Evolutionary conservation across 2,888 invertebrate genomes (phyloP).

Genomic region (Mongoloraphidia duomilia): DNA sequence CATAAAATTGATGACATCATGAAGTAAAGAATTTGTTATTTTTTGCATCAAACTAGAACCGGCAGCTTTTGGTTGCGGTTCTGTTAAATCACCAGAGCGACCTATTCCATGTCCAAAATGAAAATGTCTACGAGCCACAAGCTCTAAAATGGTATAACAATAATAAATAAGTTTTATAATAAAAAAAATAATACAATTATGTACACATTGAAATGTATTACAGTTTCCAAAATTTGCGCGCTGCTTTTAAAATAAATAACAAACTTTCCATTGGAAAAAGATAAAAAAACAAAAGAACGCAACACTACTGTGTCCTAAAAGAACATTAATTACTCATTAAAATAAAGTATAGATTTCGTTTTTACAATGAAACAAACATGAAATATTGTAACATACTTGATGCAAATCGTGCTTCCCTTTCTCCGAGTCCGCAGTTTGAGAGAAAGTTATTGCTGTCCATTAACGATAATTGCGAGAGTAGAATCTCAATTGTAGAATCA

Average conservation of each 20-base stretch:
- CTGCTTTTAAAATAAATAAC: no score
- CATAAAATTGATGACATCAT: slow-evolving; percentile 51
- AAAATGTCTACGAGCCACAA: slow-evolving; percentile 56
- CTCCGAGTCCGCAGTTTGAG: slow-evolving; percentile 60
- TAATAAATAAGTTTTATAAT: neutral
- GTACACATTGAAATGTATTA: no score
- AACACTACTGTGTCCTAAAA: no score
- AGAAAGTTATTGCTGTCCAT: slow-evolving; percentile 73
- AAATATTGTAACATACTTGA: slow-evolving; percentile 31
- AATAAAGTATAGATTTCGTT: neutral
- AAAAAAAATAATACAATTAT: neutral
- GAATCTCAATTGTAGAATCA: slow-evolving; percentile 52
- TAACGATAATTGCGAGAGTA: slow-evolving; percentile 49
- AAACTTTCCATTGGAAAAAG: no score
- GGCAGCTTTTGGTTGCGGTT: slow-evolving; percentile 71
- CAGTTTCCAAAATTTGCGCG: no score
- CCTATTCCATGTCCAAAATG: slow-evolving; percentile 69
- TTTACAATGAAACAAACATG: neutral
- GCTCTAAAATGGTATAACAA: slow-evolving; percentile 24
- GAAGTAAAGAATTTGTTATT: slow-evolving; percentile 51
- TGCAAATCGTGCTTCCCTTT: slow-evolving; percentile 56
- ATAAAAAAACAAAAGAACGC: no score
- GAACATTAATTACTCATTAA: neutral
- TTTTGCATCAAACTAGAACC: slow-evolving; percentile 64
- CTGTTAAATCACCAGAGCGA: slow-evolving; percentile 59